Evolutionary conservation across 1,140 invertebrate species (phyloP), one percentile per base, ranked within the genome.

Genomic region (Calycopis cecrops): DNA sequence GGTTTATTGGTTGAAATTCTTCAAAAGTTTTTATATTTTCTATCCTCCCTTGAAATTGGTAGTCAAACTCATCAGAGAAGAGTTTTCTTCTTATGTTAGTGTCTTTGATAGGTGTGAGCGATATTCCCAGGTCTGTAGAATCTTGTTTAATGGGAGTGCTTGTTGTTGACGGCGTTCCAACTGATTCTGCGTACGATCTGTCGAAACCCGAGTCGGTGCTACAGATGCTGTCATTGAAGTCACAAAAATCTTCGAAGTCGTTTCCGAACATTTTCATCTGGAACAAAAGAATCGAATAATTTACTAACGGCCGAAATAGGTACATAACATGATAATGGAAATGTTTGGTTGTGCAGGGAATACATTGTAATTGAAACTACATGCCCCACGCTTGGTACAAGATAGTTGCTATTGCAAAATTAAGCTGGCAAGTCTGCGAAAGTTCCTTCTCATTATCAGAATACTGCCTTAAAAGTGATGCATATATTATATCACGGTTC

Each of bases 181-280:
- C 47, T 35, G 75, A 63, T 37, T 78, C 76, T 6, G 63, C 58
- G 48, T 78, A 79, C n/a, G 84, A 82, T 51, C 66, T 90, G 54
- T 92, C 92, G 62, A 93, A 90, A 37, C 92, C 92, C 0, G 92
- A 93, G 65, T 93, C 92, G 42, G 90, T 92, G 37, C 92, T 93
- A 61, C 91, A 92, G n/a, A 90, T 89, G 38, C 92, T 89, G 65
- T 92, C 92, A 64, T 91, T 91, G 63, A 93, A 92, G 34, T 91
- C 91, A 44, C 80, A 84, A 59, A 79, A 83, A 47, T 82, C 78
- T 33, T 83, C 78, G 48, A 86, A 83, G 40, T 68, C 63, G 11
- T 77, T 75, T 35, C 66, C 67, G 51, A 82, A 85, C 83, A 86
- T 85, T 42, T 21, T 69, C 62, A 62, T 51, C 79, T 82, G 71